phyloP scores from a whole-genome alignment of 2,888 invertebrate species.

The Dastarcus helophoroides region DNA sequence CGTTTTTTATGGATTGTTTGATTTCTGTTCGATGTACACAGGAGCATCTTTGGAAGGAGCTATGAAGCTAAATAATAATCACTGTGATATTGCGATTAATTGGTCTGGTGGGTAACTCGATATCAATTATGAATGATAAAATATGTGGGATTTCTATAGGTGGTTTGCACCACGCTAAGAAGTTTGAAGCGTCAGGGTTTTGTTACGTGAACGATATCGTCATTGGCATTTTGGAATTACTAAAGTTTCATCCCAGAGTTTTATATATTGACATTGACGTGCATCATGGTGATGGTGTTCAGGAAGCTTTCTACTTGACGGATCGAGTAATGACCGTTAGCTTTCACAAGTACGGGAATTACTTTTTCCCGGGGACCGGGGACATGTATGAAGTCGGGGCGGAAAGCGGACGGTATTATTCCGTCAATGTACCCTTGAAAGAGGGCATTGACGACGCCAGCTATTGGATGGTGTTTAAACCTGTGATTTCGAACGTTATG shows the following conservation, averaged over 20 bases:
- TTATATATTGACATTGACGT: constrained; percentile 98
- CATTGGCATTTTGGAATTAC: constrained; percentile 86
- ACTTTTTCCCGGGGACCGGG: constrained; percentile 94
- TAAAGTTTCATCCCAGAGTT: constrained; percentile 89
- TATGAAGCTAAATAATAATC: constrained; percentile 87
- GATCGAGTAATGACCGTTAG: constrained; percentile 99
- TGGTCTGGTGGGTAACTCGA: constrained; percentile 90
- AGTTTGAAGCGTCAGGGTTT: constrained; percentile 97
- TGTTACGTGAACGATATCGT: constrained; percentile 99
- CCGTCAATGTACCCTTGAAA: constrained; percentile 94
- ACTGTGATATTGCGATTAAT: constrained; percentile 95
- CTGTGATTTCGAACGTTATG: constrained; percentile 87
- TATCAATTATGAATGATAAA: neutral
- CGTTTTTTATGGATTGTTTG: constrained; percentile 91
- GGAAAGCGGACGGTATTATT: constrained; percentile 91
- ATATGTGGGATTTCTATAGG: constrained; percentile 33
- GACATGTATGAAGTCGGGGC: constrained; percentile 98
- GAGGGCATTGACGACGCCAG: constrained; percentile 95
- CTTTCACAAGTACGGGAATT: constrained; percentile 97
- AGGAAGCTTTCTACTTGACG: constrained; percentile 95
- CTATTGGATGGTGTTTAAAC: constrained; percentile 86
- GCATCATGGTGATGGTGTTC: constrained; percentile 94
- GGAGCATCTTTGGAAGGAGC: constrained; percentile 97
- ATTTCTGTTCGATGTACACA: constrained; percentile 97
- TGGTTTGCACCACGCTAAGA: constrained; percentile 97